Evolutionary conservation across 2,113 vertebrate species (phyloP), one percentile per base, ranked within the genome.

Genomic region (Coregonus clupeaformis): DNA sequence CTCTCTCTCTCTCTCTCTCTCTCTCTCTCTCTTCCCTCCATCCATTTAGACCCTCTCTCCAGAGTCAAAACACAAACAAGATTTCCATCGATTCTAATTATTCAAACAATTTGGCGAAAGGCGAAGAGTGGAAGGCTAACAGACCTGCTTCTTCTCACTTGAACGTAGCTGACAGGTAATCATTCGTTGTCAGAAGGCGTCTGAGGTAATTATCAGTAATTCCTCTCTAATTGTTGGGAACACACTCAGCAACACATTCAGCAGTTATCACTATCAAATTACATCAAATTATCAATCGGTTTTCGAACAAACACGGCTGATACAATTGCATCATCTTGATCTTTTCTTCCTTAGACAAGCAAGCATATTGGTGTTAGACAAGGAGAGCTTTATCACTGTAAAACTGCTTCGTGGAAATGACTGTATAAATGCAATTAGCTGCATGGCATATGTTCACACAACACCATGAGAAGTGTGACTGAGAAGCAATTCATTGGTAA

Each of bases 261-360:
- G 77, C 77, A 84, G 80, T 82, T 82, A 87, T 82, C 66, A 52
- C 71, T 77, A 73, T 87, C 82, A 77, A 86, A 80, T 82, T 80
- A 79, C 82, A 73, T 87, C 82, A 77, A 86, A 80, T 82, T 80
- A 79, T 84, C 71, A 82, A 85, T 80, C 80, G 82, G 80, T 85
- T 72, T 86, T 79, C 63, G 29, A 55, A 78, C 84, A 83, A 86
- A 87, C 74, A 80, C 67, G 29, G 70, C 72, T 72, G 67, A 79
- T 82, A 25, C 74, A 71, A 78, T 85, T 84, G 82, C 72, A 63
- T 32, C 49, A 63, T 42, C 22, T 45, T 47, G 7, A 42, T 11
- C 9, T 32, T 73, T n/a, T 30, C 11, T 36, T 67, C 22, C 20
- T 22, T n/a, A 62, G 59, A 62, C 20, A 22, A 62, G 24, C 6